phyloP scores from a whole-genome alignment of 2,797 vertebrate genomes.

The Neosilurus hyrtlii region DNA sequence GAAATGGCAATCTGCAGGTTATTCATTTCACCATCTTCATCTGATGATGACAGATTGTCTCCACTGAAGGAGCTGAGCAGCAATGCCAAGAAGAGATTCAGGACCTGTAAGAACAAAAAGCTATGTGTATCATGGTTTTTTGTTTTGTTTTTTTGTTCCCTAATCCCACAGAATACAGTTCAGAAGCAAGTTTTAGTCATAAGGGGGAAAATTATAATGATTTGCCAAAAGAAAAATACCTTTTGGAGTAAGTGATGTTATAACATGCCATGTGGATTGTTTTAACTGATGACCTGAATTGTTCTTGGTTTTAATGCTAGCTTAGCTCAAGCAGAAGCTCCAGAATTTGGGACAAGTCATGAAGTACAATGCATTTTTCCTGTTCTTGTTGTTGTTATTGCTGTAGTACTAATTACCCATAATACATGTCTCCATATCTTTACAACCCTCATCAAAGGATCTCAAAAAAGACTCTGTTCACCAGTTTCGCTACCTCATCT shows the following conservation, averaged over 20 bases:
- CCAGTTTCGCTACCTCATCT: slow-evolving; percentile 55
- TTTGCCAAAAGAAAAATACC: background rate
- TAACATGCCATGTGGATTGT: background rate
- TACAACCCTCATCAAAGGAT: slow-evolving; percentile 1
- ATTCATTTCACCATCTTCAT: slow-evolving; percentile 89
- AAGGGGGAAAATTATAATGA: background rate
- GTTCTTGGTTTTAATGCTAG: background rate
- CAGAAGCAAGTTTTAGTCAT: background rate
- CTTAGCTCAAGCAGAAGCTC: slow-evolving; percentile 45
- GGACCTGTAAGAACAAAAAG: slow-evolving; percentile 72
- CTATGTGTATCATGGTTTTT: background rate
- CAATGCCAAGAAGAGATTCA: slow-evolving; percentile 93
- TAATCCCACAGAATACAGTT: background rate
- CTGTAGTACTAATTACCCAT: slow-evolving; percentile 49
- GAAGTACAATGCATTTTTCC: slow-evolving; percentile 58
- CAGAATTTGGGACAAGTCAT: slow-evolving; percentile 73
- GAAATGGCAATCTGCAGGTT: slow-evolving; percentile 89
- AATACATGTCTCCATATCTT: too few relatives aligned
- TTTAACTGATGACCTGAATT: background rate
- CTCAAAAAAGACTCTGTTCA: slow-evolving; percentile 2
- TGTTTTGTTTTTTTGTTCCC: background rate
- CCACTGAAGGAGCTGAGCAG: slow-evolving; percentile 92
- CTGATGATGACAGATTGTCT: slow-evolving; percentile 79
- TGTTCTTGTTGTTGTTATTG: slow-evolving; percentile 66
- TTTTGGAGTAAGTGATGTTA: background rate